Conservation (phyloP, 2,797 vertebrate species). For the Hyperoplus lanceolatus region DNA sequence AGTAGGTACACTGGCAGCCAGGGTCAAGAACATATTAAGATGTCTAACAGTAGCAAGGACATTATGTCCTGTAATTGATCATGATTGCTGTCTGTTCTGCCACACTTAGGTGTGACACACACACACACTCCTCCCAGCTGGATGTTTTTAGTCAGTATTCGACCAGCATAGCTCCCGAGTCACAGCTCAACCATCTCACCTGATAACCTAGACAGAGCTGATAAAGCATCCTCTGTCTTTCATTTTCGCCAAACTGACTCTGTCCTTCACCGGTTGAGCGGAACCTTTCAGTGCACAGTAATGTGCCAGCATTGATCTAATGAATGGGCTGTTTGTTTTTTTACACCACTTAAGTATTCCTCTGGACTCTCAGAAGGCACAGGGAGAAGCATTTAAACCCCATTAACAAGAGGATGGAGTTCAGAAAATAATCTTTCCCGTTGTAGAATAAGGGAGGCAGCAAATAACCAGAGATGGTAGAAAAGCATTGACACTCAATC, state of each 20-base stretch:
- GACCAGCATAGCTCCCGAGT: constrained; percentile 39
- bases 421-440: constrained; percentile 38
- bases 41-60: constrained; percentile 49
- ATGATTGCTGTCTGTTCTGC: constrained; percentile 45
- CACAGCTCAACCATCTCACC: constrained; percentile 55
- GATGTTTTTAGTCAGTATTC: constrained; percentile 41
- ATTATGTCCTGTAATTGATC: constrained; percentile 63
- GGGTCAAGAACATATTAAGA: constrained; percentile 27
- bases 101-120: constrained; percentile 46
- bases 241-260: constrained; percentile 26
- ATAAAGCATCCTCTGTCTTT: constrained; percentile 23
- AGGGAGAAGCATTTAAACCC: constrained; percentile 26
- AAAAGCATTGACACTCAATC: background rate
- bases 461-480: constrained; percentile 18
- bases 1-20: constrained; percentile 10
- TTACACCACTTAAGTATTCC: constrained; percentile 45
- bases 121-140: constrained; percentile 15
- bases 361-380: constrained; percentile 55
- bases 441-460: constrained; percentile 6
- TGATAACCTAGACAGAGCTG: constrained; percentile 34
- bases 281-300: constrained; percentile 15
- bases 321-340: constrained; percentile 42
- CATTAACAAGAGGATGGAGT: constrained; percentile 46
- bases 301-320: constrained; percentile 45
- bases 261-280: constrained; percentile 33